Base-by-base conservation (phyloP, 2,888 invertebrate genomes). In the Gastrophysa polygoni region DNA sequence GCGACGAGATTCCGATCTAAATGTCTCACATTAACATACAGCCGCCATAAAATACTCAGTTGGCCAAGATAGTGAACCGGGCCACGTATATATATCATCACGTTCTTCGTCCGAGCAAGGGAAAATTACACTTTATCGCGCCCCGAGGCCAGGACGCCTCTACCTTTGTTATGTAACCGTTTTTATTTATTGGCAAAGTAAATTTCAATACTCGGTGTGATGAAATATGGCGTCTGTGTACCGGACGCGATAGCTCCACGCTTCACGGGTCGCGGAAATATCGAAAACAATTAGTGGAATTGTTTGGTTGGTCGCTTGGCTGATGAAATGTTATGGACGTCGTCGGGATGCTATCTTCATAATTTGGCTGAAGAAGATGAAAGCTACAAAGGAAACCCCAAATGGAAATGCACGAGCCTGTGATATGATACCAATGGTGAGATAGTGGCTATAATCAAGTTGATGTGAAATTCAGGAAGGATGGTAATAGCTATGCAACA, bases 1-100 rank as follows among this genome's bases (percentile, higher is more conserved):
- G 75, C 77, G 76, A 70, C 76, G 69, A 81, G 81, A 81, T 81
- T 80, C 77, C 80, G 78, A 81, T 81, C 81, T 81, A 80, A 81
- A 81, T 81, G 79, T 77, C 75, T 73, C 75, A 77, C 77, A 81
- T 81, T 81, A 81, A 79, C 81, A 81, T 81, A 80, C 77, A 69
- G 74, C 75, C 71, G 78, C 78, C 57, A 71, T 73, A 73, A 73
- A 73, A 69, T 69, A 78, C 75, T 71, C 71, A 73, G 64, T 75
- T 70, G 74, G 66, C 66, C 69, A 67, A 69, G 75, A 77, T 75
- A 76, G 72, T 72, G 73, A 70, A 66, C 71, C 65, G 68, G 64
- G 70, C 64, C 59, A 66, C 65, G 59, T 60, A 71, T 73, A 73
- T 73, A 71, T 72, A 72, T 71, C 72, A 71, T 73, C 72, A 73